phyloP scores from a whole-genome alignment of 2,113 vertebrate species.

The Spea multiplicata region DNA sequence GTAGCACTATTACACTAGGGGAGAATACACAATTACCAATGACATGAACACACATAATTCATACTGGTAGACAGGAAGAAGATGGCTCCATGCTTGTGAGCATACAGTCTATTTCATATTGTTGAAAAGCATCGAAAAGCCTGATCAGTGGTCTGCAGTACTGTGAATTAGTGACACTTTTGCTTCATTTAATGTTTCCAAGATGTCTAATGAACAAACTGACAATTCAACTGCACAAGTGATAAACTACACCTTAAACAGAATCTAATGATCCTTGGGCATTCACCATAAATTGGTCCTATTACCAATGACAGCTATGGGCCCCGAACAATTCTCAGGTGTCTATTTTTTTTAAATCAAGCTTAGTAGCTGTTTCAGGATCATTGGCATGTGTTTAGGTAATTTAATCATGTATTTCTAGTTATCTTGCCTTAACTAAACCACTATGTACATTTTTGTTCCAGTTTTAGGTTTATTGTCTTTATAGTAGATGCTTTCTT shows the following conservation, averaged over 20 bases:
- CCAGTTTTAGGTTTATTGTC: too few species aligned
- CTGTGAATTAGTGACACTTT: conserved; percentile 56
- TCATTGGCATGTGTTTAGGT: conserved; percentile 33
- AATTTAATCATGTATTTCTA: conserved; percentile 44
- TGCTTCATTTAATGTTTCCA: conserved; percentile 65
- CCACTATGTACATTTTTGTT: too few species aligned
- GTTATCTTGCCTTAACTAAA: conserved; percentile 36
- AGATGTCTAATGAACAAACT: conserved; percentile 68
- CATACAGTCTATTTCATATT: too few species aligned
- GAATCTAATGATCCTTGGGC: conserved; percentile 68
- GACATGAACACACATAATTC: too few species aligned
- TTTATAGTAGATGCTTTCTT: too few species aligned
- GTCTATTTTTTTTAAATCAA: conserved; percentile 5
- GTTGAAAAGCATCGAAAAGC: too few species aligned
- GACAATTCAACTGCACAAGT: conserved; percentile 64
- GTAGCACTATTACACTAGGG: too few species aligned
- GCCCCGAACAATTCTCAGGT: conserved; percentile 44
- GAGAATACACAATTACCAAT: too few species aligned
- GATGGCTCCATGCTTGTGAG: too few species aligned
- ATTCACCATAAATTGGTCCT: conserved; percentile 61
- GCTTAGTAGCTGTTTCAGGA: conserved; percentile 38
- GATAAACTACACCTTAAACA: conserved; percentile 63
- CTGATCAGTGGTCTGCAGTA: conserved; percentile 42
- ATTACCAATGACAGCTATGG: conserved; percentile 64
- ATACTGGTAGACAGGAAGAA: too few species aligned